phyloP scores from a whole-genome alignment of 2,797 vertebrate species.

The Chlorospingus flavigularis region DNA sequence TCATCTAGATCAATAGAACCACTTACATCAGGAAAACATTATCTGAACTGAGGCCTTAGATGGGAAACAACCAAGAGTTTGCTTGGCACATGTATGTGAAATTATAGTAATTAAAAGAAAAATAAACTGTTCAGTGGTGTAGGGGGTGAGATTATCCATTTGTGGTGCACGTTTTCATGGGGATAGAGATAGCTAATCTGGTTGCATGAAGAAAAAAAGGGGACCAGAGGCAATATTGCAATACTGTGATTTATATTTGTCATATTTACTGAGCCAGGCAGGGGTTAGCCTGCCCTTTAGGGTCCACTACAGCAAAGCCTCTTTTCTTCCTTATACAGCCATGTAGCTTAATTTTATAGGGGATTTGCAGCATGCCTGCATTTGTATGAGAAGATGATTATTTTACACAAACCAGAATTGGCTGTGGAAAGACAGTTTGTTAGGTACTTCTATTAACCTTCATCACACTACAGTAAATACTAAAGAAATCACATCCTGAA shows the following conservation, averaged over 20 bases:
- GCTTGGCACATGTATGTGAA: not conserved
- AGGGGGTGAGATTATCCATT: not conserved
- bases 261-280: not conserved
- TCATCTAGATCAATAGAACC: not conserved
- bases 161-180: not conserved
- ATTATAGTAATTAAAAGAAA: not conserved
- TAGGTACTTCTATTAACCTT: constrained; percentile 26
- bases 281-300: not conserved
- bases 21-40: not conserved
- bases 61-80: not conserved
- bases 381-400: not conserved
- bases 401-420: not conserved
- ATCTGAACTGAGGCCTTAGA: not conserved
- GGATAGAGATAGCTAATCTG: not conserved
- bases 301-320: not conserved
- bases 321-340: not conserved
- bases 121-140: not conserved
- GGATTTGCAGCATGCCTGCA: not conserved
- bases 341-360: not conserved
- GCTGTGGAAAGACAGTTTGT: not conserved
- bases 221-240: not conserved
- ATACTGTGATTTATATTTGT: not conserved
- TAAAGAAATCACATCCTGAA: not conserved
- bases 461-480: not conserved
- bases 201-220: not conserved